phyloP scores from a whole-genome alignment of 2,113 vertebrate genomes.

The Lophochroa leadbeateri region DNA sequence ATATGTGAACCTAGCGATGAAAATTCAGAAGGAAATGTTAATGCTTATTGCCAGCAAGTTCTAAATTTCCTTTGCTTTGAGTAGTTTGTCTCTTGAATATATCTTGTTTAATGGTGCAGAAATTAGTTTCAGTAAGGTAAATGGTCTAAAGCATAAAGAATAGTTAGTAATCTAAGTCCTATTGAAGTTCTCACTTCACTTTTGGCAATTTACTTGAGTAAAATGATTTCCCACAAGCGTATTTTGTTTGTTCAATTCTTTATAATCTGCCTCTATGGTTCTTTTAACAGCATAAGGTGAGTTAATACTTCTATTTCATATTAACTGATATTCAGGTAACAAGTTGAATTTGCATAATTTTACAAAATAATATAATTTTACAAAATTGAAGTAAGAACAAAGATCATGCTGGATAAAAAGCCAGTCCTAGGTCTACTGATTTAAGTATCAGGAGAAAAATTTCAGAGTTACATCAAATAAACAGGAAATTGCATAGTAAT shows the following conservation, averaged over 20 bases:
- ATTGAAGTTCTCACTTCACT: background rate
- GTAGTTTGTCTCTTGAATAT: conserved; percentile 1
- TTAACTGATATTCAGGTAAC: background rate
- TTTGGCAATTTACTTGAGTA: background rate
- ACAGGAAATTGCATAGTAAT: background rate
- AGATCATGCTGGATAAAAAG: background rate
- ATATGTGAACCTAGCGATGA: background rate
- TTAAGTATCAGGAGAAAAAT: background rate
- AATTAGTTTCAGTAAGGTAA: background rate
- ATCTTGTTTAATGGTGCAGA: background rate
- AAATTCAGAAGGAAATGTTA: conserved; percentile 28
- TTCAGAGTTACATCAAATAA: background rate
- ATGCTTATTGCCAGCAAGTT: background rate
- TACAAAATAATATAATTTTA: background rate
- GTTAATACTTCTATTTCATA: background rate
- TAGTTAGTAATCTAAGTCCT: background rate
- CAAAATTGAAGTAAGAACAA: background rate
- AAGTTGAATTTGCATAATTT: background rate
- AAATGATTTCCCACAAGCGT: background rate
- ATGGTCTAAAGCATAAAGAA: background rate
- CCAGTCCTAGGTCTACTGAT: background rate
- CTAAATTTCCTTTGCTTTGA: background rate
- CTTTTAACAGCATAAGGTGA: background rate
- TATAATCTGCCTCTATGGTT: background rate
- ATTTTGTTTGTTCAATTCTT: background rate